These are phyloP conservation scores for Acleris holmiana DNA, from an alignment of 2,888 invertebrate genomes.

Conservation along the genomic window DNA sequence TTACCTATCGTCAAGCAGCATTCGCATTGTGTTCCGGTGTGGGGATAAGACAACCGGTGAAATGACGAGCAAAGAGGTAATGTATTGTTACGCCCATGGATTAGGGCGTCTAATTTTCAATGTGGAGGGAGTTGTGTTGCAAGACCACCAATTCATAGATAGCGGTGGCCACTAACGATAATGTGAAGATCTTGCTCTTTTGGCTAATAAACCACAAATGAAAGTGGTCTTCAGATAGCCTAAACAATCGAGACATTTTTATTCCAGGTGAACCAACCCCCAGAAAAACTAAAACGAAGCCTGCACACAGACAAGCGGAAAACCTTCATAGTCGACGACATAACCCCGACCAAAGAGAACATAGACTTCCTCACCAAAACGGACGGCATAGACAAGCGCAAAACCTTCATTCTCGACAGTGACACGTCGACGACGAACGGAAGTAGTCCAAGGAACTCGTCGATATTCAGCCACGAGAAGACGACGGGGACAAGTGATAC, in stretches of 20 bases:
- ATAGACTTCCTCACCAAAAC: conserved; percentile 63
- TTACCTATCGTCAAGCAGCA: too few relatives aligned
- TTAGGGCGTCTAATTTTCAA: too few relatives aligned
- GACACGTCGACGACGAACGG: conserved; percentile 80
- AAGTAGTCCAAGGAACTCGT: conserved; percentile 76
- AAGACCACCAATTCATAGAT: too few relatives aligned
- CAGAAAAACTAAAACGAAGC: conserved; percentile 62
- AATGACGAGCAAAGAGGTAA: too few relatives aligned
- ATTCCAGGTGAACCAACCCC: conserved; percentile 64
- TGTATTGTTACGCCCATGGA: too few relatives aligned
- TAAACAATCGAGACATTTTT: background rate
- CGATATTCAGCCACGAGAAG: conserved; percentile 75
- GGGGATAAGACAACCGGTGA: too few relatives aligned
- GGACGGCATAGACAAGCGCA: conserved; percentile 67
- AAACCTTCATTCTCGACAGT: conserved; percentile 77
- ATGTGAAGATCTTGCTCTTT: too few relatives aligned
- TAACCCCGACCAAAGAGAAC: conserved; percentile 72
- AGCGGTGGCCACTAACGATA: too few relatives aligned
- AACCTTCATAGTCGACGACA: conserved; percentile 72
- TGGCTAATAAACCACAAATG: too few relatives aligned
- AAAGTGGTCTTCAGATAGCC: too few relatives aligned
- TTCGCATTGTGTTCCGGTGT: too few relatives aligned
- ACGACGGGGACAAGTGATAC: conserved; percentile 73
- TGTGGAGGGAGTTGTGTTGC: too few relatives aligned
- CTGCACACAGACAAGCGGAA: conserved; percentile 66